These are phyloP conservation scores for Luperina nickerlii DNA, from an alignment of 2,888 invertebrate genomes.

Conservation along the genomic window DNA sequence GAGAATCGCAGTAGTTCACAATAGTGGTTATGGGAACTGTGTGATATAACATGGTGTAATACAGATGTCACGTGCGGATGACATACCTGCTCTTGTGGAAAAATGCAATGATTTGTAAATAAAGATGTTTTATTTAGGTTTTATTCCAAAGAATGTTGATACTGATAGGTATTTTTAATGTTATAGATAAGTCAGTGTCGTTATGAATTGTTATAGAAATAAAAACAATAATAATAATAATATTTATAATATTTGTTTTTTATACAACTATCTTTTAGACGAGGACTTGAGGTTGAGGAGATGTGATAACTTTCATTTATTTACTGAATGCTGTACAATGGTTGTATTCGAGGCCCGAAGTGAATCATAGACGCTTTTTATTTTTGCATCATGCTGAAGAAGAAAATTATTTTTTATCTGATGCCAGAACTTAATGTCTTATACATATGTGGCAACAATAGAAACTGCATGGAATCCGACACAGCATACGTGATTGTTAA, in stretches of 20 bases:
- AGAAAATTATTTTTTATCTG: background rate
- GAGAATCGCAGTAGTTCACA: conserved; percentile 41
- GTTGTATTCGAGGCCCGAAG: background rate
- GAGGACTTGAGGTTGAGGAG: too few species aligned
- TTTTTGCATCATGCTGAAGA: background rate
- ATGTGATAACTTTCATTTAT: background rate
- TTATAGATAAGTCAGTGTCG: background rate
- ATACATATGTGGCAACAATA: too few species aligned
- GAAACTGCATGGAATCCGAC: background rate
- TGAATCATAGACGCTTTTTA: background rate
- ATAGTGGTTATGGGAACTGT: conserved; percentile 39
- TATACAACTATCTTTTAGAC: background rate
- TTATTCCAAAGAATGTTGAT: conserved; percentile 10
- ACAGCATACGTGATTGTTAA: background rate
- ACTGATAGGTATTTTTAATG: background rate
- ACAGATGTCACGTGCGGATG: conserved; percentile 35
- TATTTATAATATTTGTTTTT: too few species aligned
- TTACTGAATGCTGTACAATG: background rate
- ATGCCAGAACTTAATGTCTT: background rate
- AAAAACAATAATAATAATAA: too few species aligned
- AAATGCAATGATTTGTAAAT: conserved; percentile 25
- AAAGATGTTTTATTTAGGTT: background rate
- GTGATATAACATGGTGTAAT: conserved; percentile 54
- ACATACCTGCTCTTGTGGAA: conserved; percentile 42
- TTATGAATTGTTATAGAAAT: background rate